These are phyloP conservation scores for Heliocidaris tuberculata DNA, from an alignment of 35 echinoderm and acorn worm genomes.

Conservation along the genomic window DNA sequence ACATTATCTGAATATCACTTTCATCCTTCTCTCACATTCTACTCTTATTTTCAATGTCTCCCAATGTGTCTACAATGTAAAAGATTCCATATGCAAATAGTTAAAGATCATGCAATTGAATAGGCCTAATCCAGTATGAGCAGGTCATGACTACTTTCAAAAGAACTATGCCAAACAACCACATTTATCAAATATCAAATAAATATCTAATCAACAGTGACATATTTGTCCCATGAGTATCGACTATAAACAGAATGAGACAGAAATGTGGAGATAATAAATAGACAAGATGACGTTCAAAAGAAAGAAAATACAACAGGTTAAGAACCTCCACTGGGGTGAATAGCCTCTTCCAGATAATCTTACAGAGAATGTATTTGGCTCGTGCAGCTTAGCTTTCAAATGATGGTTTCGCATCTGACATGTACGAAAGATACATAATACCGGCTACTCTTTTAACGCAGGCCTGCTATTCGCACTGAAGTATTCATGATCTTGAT, in stretches of 20 bases:
- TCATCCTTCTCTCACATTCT: not conserved
- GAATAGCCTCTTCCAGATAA: not conserved
- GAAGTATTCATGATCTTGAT: not conserved
- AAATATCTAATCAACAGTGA: not conserved
- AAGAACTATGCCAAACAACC: not conserved
- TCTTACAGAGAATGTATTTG: slow-evolving; percentile 4
- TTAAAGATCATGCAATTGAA: not conserved
- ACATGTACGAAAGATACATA: slow-evolving; percentile 4
- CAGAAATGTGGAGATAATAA: not conserved
- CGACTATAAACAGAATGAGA: too few species aligned
- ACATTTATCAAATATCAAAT: too few species aligned
- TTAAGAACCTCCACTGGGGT: not conserved
- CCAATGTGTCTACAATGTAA: too few species aligned
- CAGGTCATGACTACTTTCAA: not conserved
- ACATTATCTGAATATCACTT: too few species aligned
- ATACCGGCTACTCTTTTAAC: not conserved
- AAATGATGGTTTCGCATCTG: not conserved
- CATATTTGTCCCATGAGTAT: not conserved
- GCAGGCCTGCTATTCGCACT: not conserved
- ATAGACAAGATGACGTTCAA: not conserved
- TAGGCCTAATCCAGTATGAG: not conserved
- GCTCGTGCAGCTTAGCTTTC: not conserved
- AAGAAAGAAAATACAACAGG: not conserved
- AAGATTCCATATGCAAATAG: not conserved
- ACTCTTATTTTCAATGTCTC: not conserved